Percentiles rank a stretch among this genome's conserved stretches.
These are phyloP conservation scores for Drosophila subsilvestris DNA, from an alignment of 2,888 invertebrate genomes.

Conservation along the genomic window DNA sequence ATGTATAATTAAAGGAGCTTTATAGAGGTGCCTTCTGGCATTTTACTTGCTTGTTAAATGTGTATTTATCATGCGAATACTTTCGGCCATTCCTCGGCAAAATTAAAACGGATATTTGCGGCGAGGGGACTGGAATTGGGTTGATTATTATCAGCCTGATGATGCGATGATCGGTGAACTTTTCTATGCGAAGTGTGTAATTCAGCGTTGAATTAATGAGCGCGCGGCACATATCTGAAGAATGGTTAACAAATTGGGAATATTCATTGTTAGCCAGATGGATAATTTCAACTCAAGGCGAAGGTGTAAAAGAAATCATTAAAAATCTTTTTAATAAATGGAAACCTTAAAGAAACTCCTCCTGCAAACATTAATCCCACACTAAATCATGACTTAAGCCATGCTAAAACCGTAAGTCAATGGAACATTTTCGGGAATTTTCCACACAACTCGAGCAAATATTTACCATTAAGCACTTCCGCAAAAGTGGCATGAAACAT, in stretches of 20 bases:
- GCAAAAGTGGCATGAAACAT: constrained; percentile 12
- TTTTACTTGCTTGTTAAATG: constrained; percentile 57
- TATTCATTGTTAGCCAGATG: not conserved
- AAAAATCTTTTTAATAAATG: not conserved
- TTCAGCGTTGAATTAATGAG: not conserved
- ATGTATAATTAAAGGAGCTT: constrained; percentile 66
- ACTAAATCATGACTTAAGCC: not conserved
- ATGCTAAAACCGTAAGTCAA: not conserved
- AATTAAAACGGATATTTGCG: constrained; percentile 37
- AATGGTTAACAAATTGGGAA: not conserved
- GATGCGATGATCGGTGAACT: constrained; percentile 16
- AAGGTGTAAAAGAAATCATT: not conserved
- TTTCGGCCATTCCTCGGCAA: constrained; percentile 7
- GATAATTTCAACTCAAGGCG: no score
- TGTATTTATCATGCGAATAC: constrained; percentile 54
- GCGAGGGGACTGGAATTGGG: constrained; percentile 2
- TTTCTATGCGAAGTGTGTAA: constrained; percentile 9
- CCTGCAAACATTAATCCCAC: not conserved
- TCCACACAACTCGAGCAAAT: constrained; percentile 6
- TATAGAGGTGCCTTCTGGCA: constrained; percentile 53
- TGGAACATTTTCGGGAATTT: not conserved
- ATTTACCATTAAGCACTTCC: constrained; percentile 32
- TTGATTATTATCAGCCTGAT: constrained; percentile 15
- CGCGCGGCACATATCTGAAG: not conserved
- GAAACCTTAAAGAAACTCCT: no score